Evolutionary conservation across 2,797 vertebrate genomes (phyloP).

Genomic region (Megaceryle alcyon): DNA sequence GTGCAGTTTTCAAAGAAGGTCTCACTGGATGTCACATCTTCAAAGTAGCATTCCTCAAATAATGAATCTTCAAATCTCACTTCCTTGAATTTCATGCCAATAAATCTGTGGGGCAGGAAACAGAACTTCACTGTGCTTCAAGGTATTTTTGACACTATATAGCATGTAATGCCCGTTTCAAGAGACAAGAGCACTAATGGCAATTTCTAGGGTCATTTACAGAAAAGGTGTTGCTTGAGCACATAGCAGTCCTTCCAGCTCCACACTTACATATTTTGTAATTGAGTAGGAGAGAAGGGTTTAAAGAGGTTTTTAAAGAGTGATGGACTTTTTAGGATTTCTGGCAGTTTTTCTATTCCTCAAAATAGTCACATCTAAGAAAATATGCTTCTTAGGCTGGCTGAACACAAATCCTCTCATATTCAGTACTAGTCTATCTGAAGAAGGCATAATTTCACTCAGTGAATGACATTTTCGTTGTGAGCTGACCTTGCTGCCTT

Average conservation of each 20-base stretch:
- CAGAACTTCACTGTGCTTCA: neutral
- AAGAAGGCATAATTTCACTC: neutral
- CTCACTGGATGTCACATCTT: constrained; percentile 91
- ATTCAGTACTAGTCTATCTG: neutral
- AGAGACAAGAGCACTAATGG: neutral
- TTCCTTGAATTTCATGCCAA: constrained; percentile 91
- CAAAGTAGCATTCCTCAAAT: constrained; percentile 95
- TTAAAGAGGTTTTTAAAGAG: neutral
- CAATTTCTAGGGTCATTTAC: neutral
- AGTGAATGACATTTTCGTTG: neutral
- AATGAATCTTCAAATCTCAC: constrained; percentile 92
- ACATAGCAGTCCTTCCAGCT: neutral
- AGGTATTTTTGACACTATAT: neutral
- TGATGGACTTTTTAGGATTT: neutral
- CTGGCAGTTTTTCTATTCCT: neutral
- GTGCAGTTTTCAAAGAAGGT: constrained; percentile 97
- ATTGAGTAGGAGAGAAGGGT: neutral
- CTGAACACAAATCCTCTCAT: neutral
- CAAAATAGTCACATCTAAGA: neutral
- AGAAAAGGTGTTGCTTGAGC: neutral
- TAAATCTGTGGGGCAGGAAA: constrained; percentile 83
- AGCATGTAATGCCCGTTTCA: neutral
- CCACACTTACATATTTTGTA: neutral
- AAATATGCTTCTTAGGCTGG: neutral
- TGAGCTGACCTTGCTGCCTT: neutral